Evolutionary conservation across 2,888 invertebrate species (phyloP).

Genomic region (Lapara coniferarum): DNA sequence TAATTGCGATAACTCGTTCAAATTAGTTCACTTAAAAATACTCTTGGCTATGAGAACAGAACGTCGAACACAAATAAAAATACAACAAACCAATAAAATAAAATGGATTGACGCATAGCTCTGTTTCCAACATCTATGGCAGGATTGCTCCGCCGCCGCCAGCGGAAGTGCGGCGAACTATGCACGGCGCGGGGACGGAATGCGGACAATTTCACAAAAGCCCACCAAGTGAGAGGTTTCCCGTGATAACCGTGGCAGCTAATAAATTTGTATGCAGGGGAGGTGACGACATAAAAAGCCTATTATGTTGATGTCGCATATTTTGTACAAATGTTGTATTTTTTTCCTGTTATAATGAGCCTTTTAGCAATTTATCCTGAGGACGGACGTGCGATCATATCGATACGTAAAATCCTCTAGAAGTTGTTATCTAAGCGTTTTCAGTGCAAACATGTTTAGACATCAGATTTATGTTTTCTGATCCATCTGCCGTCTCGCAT

Average conservation of each 20-base stretch:
- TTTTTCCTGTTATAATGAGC: slow-evolving; percentile 31
- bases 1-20: neutral
- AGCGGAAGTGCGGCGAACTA: slow-evolving; percentile 66
- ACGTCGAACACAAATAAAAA: neutral
- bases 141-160: slow-evolving; percentile 55
- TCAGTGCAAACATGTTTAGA: slow-evolving; percentile 75
- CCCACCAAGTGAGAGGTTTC: slow-evolving; percentile 71
- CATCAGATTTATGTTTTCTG: slow-evolving; percentile 78
- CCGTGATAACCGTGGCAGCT: slow-evolving; percentile 72
- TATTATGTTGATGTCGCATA: slow-evolving; percentile 41
- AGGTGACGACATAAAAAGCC: slow-evolving; percentile 66
- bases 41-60: neutral
- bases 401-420: slow-evolving; percentile 44
- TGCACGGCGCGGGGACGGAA: slow-evolving; percentile 65
- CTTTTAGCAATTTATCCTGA: slow-evolving; percentile 17
- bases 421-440: slow-evolving; percentile 52
- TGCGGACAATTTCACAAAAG: slow-evolving; percentile 75
- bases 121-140: slow-evolving; percentile 63
- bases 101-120: slow-evolving; percentile 54
- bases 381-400: slow-evolving; percentile 33
- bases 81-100: slow-evolving; percentile 40
- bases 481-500: slow-evolving; percentile 77
- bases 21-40: neutral
- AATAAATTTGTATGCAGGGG: slow-evolving; percentile 71
- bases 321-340: slow-evolving; percentile 31